Evolutionary conservation across 2,797 vertebrate species (phyloP).

Genomic region (Xenops minutus): DNA sequence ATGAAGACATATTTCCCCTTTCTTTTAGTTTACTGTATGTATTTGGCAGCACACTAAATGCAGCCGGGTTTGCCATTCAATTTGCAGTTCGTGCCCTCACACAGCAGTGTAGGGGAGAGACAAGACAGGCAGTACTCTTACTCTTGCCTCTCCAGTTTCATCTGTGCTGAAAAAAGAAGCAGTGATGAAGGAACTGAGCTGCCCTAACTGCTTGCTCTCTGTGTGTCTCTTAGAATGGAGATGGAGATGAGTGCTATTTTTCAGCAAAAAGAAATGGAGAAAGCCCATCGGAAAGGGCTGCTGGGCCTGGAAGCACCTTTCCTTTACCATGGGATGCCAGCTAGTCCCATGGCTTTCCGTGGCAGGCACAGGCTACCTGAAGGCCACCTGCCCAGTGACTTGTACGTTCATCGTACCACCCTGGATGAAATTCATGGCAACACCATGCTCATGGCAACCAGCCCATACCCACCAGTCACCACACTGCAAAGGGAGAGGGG

Average conservation of each 20-base stretch:
- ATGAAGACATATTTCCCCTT: not conserved
- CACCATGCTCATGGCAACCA: constrained; percentile 82
- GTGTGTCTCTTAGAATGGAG: constrained; percentile 75
- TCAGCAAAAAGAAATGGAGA: constrained; percentile 93
- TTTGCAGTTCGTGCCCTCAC: not conserved
- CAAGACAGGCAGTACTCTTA: not conserved
- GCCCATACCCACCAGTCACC: constrained; percentile 83
- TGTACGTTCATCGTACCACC: constrained; percentile 83
- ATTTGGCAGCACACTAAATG: not conserved
- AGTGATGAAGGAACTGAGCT: not conserved
- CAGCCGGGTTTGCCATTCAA: not conserved
- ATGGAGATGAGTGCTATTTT: constrained; percentile 96
- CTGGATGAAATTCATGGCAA: constrained; percentile 87
- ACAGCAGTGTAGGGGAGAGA: not conserved
- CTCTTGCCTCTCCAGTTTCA: not conserved
- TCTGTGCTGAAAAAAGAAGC: not conserved
- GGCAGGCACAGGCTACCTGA: constrained; percentile 84
- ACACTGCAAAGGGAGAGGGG: constrained; percentile 87
- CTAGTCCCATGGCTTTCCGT: constrained; percentile 81
- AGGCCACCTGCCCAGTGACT: constrained; percentile 76
- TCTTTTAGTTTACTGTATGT: not conserved
- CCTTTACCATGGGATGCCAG: constrained; percentile 78
- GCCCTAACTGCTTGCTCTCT: not conserved
- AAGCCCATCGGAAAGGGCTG: constrained; percentile 86
- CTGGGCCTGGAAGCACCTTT: constrained; percentile 83